Evolutionary conservation across 2,797 vertebrate genomes (phyloP), one percentile per base, ranked within the genome.

Genomic region (Mormyrus hasselquistii): DNA sequence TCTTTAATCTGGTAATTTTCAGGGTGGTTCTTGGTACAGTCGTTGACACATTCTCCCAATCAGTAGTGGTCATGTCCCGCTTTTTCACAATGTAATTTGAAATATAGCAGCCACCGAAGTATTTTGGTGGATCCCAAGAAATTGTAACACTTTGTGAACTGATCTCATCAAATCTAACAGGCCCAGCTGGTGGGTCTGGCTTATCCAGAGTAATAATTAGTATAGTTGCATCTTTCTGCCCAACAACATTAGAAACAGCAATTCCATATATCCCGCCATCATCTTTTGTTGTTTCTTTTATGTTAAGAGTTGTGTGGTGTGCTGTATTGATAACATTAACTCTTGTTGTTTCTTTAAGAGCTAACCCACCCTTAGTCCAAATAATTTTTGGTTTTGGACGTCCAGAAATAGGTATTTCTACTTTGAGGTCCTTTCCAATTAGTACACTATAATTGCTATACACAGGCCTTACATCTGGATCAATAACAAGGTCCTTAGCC

Each of bases 51-150:
- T 96, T 96, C 92, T 99, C 98, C 98, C 98, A 99, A 88, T 96
- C 93, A 41, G 97, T 96, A 87, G 97, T 95, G 0, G 97, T 98
- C 91, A 98, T 98, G 91, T 99, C 98, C 96, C 98, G 97, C 93
- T 99, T 99, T 92, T 99, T 98, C 90, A 99, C 97, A 93, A 99
- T 92, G 86, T 99, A 99, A 93, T 99, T 99, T 92, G 98, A 99
- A 93, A 99, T 98, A 92, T 98, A 95, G 92, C 97, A 99, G 91
- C 99, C 99, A 0, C 99, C 99, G 90, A 97, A 97, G 90, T 97
- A 97, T 25, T 92, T 94, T 90, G 99, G 98, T 91, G 98, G 97
- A 90, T 97, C 96, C 99, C 99, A 99, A 85, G 98, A 99, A 89
- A 99, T 91, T 49, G 97, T 98, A 89, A 99, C 94, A 92, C 97